These are phyloP conservation scores for Habrosyne pyritoides DNA, from an alignment of 2,888 invertebrate genomes.

Conservation along the genomic window DNA sequence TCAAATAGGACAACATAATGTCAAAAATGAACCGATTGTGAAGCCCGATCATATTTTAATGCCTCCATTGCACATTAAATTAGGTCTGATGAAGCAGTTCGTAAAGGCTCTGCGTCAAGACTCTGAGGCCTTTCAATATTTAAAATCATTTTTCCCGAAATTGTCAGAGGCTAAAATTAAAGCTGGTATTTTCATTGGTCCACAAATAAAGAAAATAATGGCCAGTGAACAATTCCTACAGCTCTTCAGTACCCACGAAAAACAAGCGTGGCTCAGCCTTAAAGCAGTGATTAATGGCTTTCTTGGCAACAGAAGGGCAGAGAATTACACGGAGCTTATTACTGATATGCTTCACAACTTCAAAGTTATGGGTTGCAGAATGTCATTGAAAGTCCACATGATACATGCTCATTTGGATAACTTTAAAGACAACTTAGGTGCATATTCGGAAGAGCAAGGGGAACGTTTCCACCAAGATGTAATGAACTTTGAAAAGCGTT, in stretches of 20 bases:
- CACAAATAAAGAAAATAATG: conserved; percentile 8
- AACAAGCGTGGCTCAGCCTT: conserved; percentile 10
- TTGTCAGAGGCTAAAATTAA: conserved; percentile 8
- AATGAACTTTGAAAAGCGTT: conserved; percentile 14
- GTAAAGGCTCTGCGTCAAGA: too few relatives aligned
- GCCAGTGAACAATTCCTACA: conserved; percentile 1
- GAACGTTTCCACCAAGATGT: conserved; percentile 18
- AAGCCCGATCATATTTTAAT: too few relatives aligned
- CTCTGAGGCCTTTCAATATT: too few relatives aligned
- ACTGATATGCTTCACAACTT: conserved; percentile 10
- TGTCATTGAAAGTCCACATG: conserved; percentile 19
- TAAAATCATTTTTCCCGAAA: background rate
- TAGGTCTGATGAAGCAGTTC: too few relatives aligned
- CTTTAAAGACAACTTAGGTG: conserved; percentile 19
- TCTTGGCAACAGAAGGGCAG: conserved; percentile 15
- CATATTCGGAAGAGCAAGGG: conserved; percentile 19
- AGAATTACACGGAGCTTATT: conserved; percentile 11
- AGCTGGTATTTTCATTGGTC: conserved; percentile 5
- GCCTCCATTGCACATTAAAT: too few relatives aligned
- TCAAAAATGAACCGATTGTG: too few relatives aligned
- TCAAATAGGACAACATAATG: too few relatives aligned
- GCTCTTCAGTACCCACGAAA: conserved; percentile 2
- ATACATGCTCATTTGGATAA: conserved; percentile 19
- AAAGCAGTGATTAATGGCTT: conserved; percentile 12
- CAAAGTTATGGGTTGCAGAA: conserved; percentile 13